phyloP scores from a whole-genome alignment of 2,888 invertebrate genomes.

The Antheraea assamensis region DNA sequence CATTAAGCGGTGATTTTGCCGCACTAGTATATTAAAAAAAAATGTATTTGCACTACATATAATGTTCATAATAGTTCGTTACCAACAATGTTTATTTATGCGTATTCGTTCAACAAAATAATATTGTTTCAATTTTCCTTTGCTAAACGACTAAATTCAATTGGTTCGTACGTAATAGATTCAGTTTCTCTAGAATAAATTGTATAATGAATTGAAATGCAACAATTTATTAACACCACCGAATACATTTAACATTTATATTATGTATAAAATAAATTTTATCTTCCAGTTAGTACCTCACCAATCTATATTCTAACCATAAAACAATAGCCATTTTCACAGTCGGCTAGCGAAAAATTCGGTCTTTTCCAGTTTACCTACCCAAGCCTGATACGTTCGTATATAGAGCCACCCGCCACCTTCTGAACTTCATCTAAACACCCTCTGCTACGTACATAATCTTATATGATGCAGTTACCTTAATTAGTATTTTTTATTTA shows the following conservation, averaged over 20 bases:
- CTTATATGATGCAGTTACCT: constrained; percentile 47
- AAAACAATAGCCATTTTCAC: constrained; percentile 1
- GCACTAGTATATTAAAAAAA: too few relatives aligned
- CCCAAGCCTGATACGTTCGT: constrained; percentile 32
- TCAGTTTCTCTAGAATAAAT: neutral
- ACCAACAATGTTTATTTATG: too few relatives aligned
- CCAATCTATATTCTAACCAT: neutral
- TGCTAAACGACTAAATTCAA: too few relatives aligned
- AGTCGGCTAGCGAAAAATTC: constrained; percentile 22
- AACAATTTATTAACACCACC: neutral
- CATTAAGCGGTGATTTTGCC: too few relatives aligned
- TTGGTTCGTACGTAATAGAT: too few relatives aligned
- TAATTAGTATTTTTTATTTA: constrained; percentile 52
- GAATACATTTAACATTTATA: neutral
- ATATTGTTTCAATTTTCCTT: too few relatives aligned
- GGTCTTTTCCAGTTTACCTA: constrained; percentile 45
- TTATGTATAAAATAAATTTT: neutral
- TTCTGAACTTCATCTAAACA: constrained; percentile 66
- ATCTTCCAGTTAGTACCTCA: neutral
- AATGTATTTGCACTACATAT: too few relatives aligned
- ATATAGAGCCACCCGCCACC: constrained; percentile 48
- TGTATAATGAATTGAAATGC: neutral
- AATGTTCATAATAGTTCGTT: too few relatives aligned
- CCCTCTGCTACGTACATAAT: constrained; percentile 55
- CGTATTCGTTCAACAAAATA: too few relatives aligned